These are phyloP conservation scores for Tautogolabrus adspersus DNA, from an alignment of 2,113 vertebrate species.

Conservation along the genomic window DNA sequence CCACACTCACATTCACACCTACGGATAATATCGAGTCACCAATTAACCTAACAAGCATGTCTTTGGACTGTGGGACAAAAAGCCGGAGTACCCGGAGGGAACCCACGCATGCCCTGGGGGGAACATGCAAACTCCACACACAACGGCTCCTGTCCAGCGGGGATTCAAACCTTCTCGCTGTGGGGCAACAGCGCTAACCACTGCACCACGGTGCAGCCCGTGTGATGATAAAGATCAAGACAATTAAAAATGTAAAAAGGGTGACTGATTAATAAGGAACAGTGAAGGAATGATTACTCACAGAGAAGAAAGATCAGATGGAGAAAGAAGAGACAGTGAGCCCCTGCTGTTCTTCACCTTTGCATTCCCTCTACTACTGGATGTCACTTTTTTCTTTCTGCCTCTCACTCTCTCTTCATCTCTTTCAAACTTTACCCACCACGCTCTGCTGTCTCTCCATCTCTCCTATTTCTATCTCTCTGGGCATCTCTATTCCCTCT, in stretches of 20 bases:
- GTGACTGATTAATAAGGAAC: slow-evolving; percentile 12
- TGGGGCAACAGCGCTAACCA: too few relatives aligned
- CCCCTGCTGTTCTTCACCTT: neutral
- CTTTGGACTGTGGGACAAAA: too few relatives aligned
- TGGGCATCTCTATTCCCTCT: slow-evolving; percentile 10
- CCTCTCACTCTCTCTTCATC: neutral
- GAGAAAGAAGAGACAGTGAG: neutral
- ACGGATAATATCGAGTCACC: too few relatives aligned
- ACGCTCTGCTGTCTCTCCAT: neutral
- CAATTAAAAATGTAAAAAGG: neutral
- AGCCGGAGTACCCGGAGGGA: too few relatives aligned
- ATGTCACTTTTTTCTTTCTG: neutral
- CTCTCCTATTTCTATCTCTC: neutral
- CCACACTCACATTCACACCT: too few relatives aligned
- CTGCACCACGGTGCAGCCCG: too few relatives aligned
- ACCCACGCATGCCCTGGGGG: too few relatives aligned
- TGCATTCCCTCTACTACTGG: neutral
- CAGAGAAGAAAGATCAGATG: neutral
- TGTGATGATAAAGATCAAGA: neutral
- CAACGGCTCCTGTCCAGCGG: too few relatives aligned
- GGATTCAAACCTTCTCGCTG: too few relatives aligned
- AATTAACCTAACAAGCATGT: too few relatives aligned
- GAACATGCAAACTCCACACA: too few relatives aligned
- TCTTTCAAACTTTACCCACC: neutral
- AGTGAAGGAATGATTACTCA: neutral